These are phyloP conservation scores for Centropus bengalensis DNA, from an alignment of 2,113 vertebrate species.

Conservation along the genomic window DNA sequence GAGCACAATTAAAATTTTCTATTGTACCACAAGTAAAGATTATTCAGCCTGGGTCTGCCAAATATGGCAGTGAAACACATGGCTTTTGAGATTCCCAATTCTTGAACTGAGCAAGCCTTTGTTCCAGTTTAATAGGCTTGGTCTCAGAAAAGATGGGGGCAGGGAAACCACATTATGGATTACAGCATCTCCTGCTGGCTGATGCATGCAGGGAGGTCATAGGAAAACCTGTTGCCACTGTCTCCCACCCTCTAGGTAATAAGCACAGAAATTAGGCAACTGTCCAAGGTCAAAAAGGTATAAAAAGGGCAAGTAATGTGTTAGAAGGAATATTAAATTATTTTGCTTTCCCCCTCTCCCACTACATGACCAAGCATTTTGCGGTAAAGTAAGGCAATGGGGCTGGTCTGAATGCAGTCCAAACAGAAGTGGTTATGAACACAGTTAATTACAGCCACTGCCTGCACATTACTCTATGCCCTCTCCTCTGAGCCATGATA, in stretches of 20 bases:
- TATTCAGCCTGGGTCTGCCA: conserved; percentile 61
- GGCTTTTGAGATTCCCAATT: conserved; percentile 27
- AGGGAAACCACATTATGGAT: conserved; percentile 50
- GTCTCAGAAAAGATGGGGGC: conserved; percentile 41
- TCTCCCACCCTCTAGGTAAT: neutral
- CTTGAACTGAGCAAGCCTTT: conserved; percentile 45
- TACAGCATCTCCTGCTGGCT: conserved; percentile 63
- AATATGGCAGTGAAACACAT: conserved; percentile 58
- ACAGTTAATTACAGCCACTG: neutral
- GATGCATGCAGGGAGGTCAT: conserved; percentile 22
- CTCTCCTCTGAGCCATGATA: neutral
- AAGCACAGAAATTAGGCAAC: neutral
- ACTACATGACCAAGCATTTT: neutral
- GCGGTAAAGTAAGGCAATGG: neutral
- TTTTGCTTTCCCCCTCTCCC: neutral
- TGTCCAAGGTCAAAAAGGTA: neutral
- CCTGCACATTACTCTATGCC: neutral
- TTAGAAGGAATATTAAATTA: neutral
- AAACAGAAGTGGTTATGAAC: neutral
- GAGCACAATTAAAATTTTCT: neutral
- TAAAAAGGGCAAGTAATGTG: neutral
- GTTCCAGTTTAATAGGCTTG: conserved; percentile 10
- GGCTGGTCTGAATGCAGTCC: neutral
- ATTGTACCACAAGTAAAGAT: conserved; percentile 34
- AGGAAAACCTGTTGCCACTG: neutral